These are phyloP conservation scores for Microplitis manilae DNA, from an alignment of 2,888 invertebrate genomes.

Conservation along the genomic window DNA sequence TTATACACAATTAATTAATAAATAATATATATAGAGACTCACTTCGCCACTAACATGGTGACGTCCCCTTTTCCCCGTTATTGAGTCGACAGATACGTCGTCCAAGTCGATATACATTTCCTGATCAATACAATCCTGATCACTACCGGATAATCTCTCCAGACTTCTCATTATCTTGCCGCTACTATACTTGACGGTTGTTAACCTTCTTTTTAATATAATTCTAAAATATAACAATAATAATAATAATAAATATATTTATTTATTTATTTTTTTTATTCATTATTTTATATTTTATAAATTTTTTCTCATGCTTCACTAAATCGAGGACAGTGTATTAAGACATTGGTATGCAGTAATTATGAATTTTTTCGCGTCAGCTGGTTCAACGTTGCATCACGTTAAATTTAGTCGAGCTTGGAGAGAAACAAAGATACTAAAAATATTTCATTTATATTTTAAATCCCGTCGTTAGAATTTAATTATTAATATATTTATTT, in stretches of 20 bases:
- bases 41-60: slow-evolving; percentile 69
- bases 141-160: slow-evolving; percentile 70
- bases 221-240: neutral
- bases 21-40: slow-evolving; percentile 34
- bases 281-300: neutral
- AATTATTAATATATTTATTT: neutral
- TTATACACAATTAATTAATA: neutral
- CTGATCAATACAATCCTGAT: slow-evolving; percentile 70
- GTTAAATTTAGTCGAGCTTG: neutral
- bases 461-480: too few species aligned
- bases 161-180: slow-evolving; percentile 69
- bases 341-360: neutral
- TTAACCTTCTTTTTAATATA: neutral
- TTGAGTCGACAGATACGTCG: slow-evolving; percentile 70
- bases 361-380: neutral
- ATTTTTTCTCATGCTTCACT: neutral
- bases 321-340: neutral
- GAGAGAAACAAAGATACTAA: neutral
- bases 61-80: slow-evolving; percentile 70
- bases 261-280: neutral
- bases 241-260: neutral
- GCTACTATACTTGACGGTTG: neutral
- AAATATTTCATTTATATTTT: too few species aligned
- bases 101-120: slow-evolving; percentile 72
- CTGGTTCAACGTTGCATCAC: neutral